A percentile compares a stretch with the other conserved stretches of the same genome.
These are phyloP conservation scores for Glaucidium brasilianum DNA, from an alignment of 2,113 vertebrate species.

Conservation along the genomic window DNA sequence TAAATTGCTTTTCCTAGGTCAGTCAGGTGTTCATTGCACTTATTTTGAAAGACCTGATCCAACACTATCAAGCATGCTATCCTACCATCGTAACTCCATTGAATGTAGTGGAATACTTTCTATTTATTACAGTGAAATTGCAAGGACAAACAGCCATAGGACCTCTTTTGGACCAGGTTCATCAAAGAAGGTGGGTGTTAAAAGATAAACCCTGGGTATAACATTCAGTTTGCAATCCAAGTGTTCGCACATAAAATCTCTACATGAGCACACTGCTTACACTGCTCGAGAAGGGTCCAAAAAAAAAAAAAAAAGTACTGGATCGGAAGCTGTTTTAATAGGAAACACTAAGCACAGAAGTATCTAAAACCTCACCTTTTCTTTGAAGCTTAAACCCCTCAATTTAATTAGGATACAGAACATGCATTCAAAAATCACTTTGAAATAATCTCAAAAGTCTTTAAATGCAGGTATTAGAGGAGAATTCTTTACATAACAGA, in stretches of 20 bases:
- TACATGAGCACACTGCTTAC: background rate
- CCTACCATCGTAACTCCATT: fast-evolving
- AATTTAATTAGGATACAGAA: background rate
- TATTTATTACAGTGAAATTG: background rate
- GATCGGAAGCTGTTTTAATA: background rate
- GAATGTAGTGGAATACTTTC: background rate
- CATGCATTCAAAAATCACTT: background rate
- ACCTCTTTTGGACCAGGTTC: background rate
- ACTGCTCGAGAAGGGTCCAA: background rate
- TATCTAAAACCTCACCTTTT: background rate
- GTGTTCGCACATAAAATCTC: background rate
- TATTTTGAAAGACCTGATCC: background rate
- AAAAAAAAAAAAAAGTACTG: background rate
- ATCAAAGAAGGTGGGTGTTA: background rate
- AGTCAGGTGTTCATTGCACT: background rate
- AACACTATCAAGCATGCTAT: background rate
- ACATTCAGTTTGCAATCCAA: background rate
- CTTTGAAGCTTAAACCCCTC: background rate
- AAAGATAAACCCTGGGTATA: background rate
- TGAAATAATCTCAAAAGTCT: background rate
- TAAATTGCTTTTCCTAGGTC: background rate
- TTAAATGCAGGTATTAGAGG: background rate
- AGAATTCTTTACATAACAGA: background rate
- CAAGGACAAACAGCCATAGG: background rate
- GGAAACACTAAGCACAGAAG: background rate